Evolutionary conservation across 2,113 vertebrate genomes (phyloP).

Genomic region (Climacteris rufus): DNA sequence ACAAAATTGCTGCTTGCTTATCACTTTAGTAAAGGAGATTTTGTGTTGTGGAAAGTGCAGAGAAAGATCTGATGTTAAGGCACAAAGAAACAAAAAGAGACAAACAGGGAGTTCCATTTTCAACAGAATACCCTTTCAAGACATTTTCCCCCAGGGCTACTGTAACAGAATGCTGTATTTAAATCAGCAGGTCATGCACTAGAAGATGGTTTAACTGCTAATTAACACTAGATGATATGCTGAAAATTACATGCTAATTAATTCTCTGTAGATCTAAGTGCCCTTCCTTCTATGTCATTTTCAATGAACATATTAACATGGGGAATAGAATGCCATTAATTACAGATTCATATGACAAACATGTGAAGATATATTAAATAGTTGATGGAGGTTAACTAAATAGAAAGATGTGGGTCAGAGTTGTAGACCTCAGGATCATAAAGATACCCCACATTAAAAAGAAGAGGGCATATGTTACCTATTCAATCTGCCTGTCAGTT

Average conservation of each 20-base stretch:
- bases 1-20: not conserved
- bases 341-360: slow-evolving; percentile 48
- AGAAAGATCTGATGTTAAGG: not conserved
- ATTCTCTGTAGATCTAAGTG: slow-evolving; percentile 53
- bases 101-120: slow-evolving; percentile 7
- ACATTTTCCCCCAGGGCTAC: slow-evolving; percentile 13
- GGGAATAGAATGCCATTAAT: slow-evolving; percentile 43
- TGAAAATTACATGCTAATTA: slow-evolving; percentile 72
- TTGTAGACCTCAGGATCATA: not conserved
- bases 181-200: slow-evolving; percentile 62
- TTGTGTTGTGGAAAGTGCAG: not conserved
- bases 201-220: slow-evolving; percentile 63
- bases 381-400: slow-evolving; percentile 16
- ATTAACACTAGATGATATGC: slow-evolving; percentile 66
- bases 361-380: not conserved
- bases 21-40: not conserved
- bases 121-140: slow-evolving; percentile 30
- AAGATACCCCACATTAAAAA: not conserved
- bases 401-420: slow-evolving; percentile 4
- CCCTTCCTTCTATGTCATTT: slow-evolving; percentile 58
- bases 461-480: not conserved
- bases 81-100: not conserved
- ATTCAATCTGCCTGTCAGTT: slow-evolving; percentile 7
- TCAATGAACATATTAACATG: slow-evolving; percentile 48
- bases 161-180: slow-evolving; percentile 45